These are phyloP conservation scores for Peromyscus eremicus DNA, from an alignment of 2,797 vertebrate genomes.

Conservation along the genomic window DNA sequence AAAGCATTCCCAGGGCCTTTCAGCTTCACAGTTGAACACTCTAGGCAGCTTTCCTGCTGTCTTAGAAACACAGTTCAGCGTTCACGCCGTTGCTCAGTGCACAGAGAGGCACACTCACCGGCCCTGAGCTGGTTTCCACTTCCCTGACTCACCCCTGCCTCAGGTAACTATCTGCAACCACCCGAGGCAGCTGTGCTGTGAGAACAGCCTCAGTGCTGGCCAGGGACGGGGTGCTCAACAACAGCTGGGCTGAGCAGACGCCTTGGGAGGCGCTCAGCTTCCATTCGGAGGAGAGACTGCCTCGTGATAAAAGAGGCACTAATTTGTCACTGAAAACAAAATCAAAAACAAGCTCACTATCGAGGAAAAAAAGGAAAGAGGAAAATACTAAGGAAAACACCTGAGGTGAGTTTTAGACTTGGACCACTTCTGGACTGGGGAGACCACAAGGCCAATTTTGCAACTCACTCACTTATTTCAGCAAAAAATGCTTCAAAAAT, in stretches of 20 bases:
- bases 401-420: not conserved
- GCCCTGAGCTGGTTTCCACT: not conserved
- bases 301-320: not conserved
- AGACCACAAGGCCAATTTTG: not conserved
- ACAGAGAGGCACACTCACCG: not conserved
- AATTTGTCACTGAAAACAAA: not conserved
- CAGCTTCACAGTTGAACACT: not conserved
- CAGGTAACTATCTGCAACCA: not conserved
- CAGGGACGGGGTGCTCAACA: not conserved
- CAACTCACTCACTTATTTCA: slow-evolving; percentile 7
- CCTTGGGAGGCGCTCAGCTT: not conserved
- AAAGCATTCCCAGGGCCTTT: not conserved
- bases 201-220: not conserved
- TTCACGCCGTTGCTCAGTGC: not conserved
- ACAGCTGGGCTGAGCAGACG: not conserved
- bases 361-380: too few species aligned
- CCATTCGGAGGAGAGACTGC: not conserved
- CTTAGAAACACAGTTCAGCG: not conserved
- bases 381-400: not conserved
- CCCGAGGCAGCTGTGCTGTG: too few species aligned
- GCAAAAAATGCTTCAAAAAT: slow-evolving; percentile 3
- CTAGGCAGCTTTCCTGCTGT: not conserved
- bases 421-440: not conserved
- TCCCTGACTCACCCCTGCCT: not conserved
- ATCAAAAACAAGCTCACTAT: not conserved